Percentiles rank a stretch among this genome's conserved stretches.
These are phyloP conservation scores for Parotocinclus haroldoi DNA, from an alignment of 2,797 vertebrate genomes.

Conservation along the genomic window DNA sequence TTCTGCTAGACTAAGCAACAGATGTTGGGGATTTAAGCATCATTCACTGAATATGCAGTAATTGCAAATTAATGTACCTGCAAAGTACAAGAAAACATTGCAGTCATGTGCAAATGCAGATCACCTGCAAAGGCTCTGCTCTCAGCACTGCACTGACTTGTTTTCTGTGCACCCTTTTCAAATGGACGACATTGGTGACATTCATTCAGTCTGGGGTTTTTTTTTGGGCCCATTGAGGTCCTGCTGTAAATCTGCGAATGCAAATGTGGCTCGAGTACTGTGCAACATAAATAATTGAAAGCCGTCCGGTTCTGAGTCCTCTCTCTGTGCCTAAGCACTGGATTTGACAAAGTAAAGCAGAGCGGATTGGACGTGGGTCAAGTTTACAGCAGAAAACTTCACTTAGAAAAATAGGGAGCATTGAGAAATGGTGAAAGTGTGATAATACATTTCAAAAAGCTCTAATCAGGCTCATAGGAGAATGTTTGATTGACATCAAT, in stretches of 20 bases:
- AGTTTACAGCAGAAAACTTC: slow-evolving; percentile 6
- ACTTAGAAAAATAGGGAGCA: too few species aligned
- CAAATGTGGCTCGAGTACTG: slow-evolving; percentile 50
- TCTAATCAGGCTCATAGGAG: too few species aligned
- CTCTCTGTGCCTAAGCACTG: slow-evolving; percentile 19
- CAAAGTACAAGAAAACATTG: slow-evolving; percentile 5
- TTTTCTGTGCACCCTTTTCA: slow-evolving; percentile 32
- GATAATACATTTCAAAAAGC: too few species aligned
- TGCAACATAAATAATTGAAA: slow-evolving; percentile 53
- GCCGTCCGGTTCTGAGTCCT: slow-evolving; percentile 38
- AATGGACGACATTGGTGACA: slow-evolving; percentile 53
- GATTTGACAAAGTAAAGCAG: slow-evolving; percentile 9
- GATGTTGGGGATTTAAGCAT: slow-evolving; percentile 9
- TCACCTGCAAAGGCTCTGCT: slow-evolving; percentile 22
- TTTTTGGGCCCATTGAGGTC: slow-evolving; percentile 47
- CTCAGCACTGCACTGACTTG: slow-evolving; percentile 15
- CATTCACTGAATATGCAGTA: slow-evolving; percentile 13
- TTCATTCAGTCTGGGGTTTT: slow-evolving; percentile 54
- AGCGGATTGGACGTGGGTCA: slow-evolving; percentile 23
- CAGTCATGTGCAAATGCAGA: slow-evolving; percentile 4
- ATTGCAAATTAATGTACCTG: slow-evolving; percentile 12
- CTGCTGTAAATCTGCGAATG: slow-evolving; percentile 54
- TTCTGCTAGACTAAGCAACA: slow-evolving; percentile 6
- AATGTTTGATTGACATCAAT: too few species aligned
- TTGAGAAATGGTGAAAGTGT: too few species aligned